Conservation (phyloP, 1,140 invertebrate species). For the Medauroidea extradentata region DNA sequence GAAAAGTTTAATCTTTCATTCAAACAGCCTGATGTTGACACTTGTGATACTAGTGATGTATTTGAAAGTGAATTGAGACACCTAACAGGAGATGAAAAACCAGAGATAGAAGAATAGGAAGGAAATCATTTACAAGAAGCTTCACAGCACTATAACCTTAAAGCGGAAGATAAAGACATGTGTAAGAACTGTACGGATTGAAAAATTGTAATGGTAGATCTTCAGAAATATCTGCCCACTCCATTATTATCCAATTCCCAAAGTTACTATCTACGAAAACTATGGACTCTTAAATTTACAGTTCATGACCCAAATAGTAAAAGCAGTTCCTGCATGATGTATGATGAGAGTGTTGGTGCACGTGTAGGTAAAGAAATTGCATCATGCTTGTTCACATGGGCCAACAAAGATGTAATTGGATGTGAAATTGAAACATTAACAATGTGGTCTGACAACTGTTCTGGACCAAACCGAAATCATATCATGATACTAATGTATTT, state of each 20-base stretch:
- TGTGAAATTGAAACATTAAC: constrained; percentile 1
- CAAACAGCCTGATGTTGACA: constrained; percentile 1
- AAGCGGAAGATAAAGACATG: constrained; percentile 10
- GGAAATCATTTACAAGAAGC: constrained; percentile 10
- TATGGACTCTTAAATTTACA: constrained; percentile 11
- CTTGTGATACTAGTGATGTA: constrained; percentile 12
- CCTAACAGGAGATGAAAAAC: background rate
- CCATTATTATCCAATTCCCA: constrained; percentile 7
- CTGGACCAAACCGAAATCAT: constrained; percentile 12
- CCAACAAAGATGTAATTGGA: background rate
- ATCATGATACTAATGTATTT: constrained; percentile 8
- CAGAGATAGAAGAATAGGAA: constrained; percentile 5
- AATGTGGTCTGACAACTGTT: constrained; percentile 15
- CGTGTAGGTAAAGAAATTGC: constrained; percentile 10
- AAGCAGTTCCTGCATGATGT: constrained; percentile 7
- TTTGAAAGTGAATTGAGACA: constrained; percentile 1
- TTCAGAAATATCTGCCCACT: constrained; percentile 14
- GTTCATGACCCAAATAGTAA: constrained; percentile 8
- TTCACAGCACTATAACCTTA: constrained; percentile 6
- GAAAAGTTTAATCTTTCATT: constrained; percentile 11
- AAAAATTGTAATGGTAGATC: constrained; percentile 9
- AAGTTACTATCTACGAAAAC: constrained; percentile 9
- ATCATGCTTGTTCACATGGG: constrained; percentile 11
- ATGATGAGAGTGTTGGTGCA: constrained; percentile 14
- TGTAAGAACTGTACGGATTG: background rate